These are phyloP conservation scores for Furnarius figulus DNA, from an alignment of 2,113 vertebrate genomes.

Conservation along the genomic window DNA sequence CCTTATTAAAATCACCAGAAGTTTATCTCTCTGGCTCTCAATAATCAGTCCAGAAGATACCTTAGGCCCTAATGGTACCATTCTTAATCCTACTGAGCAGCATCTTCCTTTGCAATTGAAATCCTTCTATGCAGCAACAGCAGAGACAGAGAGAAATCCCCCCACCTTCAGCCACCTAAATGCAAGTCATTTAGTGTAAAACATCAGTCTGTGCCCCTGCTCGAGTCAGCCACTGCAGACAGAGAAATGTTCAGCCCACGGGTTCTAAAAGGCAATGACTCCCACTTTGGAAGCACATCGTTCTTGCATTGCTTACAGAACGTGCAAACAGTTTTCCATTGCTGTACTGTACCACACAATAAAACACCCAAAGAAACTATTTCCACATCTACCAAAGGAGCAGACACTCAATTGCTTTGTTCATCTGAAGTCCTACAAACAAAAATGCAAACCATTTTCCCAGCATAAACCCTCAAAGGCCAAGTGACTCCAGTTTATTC, in stretches of 20 bases:
- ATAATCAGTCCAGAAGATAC: neutral
- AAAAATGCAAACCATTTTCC: constrained; percentile 19
- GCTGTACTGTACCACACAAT: neutral
- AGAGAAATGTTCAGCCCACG: neutral
- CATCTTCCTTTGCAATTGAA: neutral
- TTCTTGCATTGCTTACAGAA: neutral
- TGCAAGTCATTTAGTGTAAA: neutral
- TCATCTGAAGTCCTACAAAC: neutral
- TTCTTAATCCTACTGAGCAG: neutral
- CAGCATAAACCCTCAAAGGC: neutral
- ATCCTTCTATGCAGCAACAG: neutral
- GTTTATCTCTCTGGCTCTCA: neutral
- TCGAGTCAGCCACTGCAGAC: neutral
- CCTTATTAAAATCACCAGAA: neutral
- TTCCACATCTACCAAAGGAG: neutral
- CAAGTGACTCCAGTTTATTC: neutral
- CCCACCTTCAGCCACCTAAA: neutral
- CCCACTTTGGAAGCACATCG: neutral
- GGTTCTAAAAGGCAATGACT: neutral
- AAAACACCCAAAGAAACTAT: neutral
- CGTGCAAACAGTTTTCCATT: neutral
- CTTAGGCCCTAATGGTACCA: neutral
- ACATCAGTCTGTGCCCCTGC: neutral
- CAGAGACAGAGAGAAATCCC: neutral
- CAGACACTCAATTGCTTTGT: neutral